Conservation (phyloP, 2,888 invertebrate species). For the Dyspetes luteomarginatus region DNA sequence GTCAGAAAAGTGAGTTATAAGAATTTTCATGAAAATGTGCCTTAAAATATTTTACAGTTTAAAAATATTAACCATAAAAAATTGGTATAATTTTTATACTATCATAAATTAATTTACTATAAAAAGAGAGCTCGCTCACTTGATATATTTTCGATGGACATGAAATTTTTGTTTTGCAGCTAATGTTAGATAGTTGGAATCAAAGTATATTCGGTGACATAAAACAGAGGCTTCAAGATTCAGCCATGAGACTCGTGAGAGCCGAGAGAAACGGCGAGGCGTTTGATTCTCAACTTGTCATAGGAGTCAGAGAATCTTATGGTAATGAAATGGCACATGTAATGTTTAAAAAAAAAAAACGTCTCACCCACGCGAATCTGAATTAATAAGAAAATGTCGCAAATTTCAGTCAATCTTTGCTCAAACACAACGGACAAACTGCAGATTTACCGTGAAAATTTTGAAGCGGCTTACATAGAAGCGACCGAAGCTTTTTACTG, state of each 20-base stretch:
- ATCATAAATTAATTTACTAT: no score
- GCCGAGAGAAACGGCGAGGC: constrained; percentile 99
- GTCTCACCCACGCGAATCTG: constrained; percentile 50
- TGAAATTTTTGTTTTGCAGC: constrained; percentile 84
- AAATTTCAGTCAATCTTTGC: constrained; percentile 93
- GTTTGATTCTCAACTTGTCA: constrained; percentile 98
- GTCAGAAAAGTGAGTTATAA: constrained; percentile 88
- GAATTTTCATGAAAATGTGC: not conserved
- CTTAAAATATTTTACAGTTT: not conserved
- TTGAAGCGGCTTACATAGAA: constrained; percentile 98
- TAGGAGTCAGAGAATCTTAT: constrained; percentile 99
- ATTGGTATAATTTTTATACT: not conserved
- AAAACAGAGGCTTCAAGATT: constrained; percentile 95
- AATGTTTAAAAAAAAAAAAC: constrained; percentile 24
- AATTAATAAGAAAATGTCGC: no score
- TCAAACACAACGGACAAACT: constrained; percentile 96
- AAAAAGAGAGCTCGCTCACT: no score
- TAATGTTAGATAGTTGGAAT: constrained; percentile 99
- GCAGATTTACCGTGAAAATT: constrained; percentile 97
- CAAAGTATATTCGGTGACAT: constrained; percentile 98
- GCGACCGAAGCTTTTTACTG: constrained; percentile 97
- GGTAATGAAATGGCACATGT: no score
- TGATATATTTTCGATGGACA: no score
- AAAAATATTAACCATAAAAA: constrained; percentile 6
- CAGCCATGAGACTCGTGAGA: constrained; percentile 98